Evolutionary conservation across 1,140 invertebrate species (phyloP), one percentile per base, ranked within the genome.

Genomic region (Oedothorax gibbosus): DNA sequence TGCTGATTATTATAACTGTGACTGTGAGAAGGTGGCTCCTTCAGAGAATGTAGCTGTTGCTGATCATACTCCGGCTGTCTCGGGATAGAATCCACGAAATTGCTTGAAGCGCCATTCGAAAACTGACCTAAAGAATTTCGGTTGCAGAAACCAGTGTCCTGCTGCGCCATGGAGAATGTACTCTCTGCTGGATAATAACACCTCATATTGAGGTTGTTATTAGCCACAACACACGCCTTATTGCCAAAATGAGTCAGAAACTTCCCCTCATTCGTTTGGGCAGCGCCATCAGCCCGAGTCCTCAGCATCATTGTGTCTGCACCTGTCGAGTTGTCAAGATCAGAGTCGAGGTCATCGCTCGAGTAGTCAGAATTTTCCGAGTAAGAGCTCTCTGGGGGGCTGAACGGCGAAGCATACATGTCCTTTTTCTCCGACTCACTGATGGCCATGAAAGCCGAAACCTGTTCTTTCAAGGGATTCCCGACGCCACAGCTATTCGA

Each of bases 311-410:
- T 11, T 1, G 73, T n/a, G 54, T 15, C 76, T 5, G 35, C 68
- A n/a, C 51, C 51, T 5, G 35, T 35, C 12, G 82, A 77, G 71
- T 64, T 69, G 21, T 85, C 83, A n/a, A 85, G 51, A n/a, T 85
- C 77, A 35, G 87, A 72, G 54, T 86, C 79, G 53, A 86, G 57
- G 49, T 88, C 88, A 77, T 87, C 86, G 71, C 87, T 88, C 21
- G 86, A 88, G 86, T 90, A 90, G 77, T 91, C 91, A 56, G 89
- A 90, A 60, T 90, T 91, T 72, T 94, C 91, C 2, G 92, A 92
- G 88, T 94, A 95, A 82, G 93, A 89, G 72, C 85, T 87, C 62
- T 87, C 87, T 51, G 86, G 86, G 12, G 87, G 87, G 76, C 87
- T 88, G 56, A 86, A 88, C 11, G 87, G 87, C 11, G 87, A 87